Evolutionary conservation across 2,888 invertebrate species (phyloP).

Genomic region (Pyrocoelia pectoralis): DNA sequence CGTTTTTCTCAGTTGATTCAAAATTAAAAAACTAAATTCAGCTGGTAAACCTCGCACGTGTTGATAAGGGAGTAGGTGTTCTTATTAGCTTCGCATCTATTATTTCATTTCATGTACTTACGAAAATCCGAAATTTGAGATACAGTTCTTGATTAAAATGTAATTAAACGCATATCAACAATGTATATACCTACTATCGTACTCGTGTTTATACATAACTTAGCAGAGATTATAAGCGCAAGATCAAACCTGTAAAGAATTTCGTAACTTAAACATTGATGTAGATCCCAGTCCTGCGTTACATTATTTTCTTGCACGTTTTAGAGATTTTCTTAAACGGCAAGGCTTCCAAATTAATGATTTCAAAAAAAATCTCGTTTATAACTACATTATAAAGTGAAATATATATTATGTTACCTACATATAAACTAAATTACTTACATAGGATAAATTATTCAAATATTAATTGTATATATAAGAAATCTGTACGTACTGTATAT

Average conservation of each 20-base stretch:
- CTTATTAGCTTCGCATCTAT: too few species aligned
- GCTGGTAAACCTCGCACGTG: too few species aligned
- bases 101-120: too few species aligned
- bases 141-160: too few species aligned
- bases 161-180: too few species aligned
- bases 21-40: too few species aligned
- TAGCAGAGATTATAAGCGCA: neutral
- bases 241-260: neutral
- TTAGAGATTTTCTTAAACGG: constrained; percentile 12
- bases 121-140: too few species aligned
- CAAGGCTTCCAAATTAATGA: constrained; percentile 26
- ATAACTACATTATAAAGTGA: neutral
- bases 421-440: neutral
- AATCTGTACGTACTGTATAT: constrained; percentile 28
- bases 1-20: too few species aligned
- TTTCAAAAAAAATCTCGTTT: constrained; percentile 33
- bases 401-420: neutral
- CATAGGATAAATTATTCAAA: neutral
- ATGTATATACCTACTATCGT: too few species aligned
- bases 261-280: constrained; percentile 1
- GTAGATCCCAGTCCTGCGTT: neutral
- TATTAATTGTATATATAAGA: constrained; percentile 25
- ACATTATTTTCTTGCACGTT: constrained; percentile 7
- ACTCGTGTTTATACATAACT: neutral
- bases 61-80: too few species aligned